A percentile compares a stretch with the other conserved stretches of the same genome.
Conservation (phyloP, 2,888 invertebrate genomes). For the Morpho deidamia region DNA sequence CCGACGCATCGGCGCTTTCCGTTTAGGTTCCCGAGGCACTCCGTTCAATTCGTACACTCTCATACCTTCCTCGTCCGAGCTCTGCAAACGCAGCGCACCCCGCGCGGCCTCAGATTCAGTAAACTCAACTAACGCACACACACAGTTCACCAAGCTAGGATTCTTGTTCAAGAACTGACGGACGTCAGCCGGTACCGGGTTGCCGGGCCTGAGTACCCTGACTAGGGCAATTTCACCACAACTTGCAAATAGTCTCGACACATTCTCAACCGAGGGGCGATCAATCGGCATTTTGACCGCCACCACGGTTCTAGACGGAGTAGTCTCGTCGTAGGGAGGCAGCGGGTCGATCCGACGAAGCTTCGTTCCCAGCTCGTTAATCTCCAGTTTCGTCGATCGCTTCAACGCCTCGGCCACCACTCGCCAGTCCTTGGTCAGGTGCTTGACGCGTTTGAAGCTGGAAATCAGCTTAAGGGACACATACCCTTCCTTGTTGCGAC, state of each 20-base stretch:
- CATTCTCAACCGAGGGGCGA: constrained; percentile 91
- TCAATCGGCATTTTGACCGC: constrained; percentile 91
- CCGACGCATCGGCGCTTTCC: constrained; percentile 83
- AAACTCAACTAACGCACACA: constrained; percentile 95
- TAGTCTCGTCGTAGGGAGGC: constrained; percentile 94
- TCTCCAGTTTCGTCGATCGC: constrained; percentile 87
- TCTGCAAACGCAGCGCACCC: constrained; percentile 85
- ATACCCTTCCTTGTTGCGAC: constrained; percentile 96
- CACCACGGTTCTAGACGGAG: constrained; percentile 93
- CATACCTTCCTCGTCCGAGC: constrained; percentile 78
- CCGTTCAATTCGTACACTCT: constrained; percentile 87
- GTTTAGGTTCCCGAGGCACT: constrained; percentile 85
- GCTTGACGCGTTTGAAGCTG: constrained; percentile 96
- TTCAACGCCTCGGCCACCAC: constrained; percentile 92
- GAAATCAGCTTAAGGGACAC: constrained; percentile 96
- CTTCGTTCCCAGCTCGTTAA: constrained; percentile 95
- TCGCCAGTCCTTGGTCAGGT: constrained; percentile 95
- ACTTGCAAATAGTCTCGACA: constrained; percentile 92
- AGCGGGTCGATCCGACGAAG: constrained; percentile 90
- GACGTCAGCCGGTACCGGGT: constrained; percentile 93
- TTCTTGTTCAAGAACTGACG: constrained; percentile 94
- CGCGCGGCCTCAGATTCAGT: constrained; percentile 92
- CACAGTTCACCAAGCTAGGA: constrained; percentile 90
- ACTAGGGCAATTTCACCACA: constrained; percentile 95
- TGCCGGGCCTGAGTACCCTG: constrained; percentile 91